Evolutionary conservation across 1,140 invertebrate genomes (phyloP), one percentile per base, ranked within the genome.

Genomic region (Leptopilina boulardi): DNA sequence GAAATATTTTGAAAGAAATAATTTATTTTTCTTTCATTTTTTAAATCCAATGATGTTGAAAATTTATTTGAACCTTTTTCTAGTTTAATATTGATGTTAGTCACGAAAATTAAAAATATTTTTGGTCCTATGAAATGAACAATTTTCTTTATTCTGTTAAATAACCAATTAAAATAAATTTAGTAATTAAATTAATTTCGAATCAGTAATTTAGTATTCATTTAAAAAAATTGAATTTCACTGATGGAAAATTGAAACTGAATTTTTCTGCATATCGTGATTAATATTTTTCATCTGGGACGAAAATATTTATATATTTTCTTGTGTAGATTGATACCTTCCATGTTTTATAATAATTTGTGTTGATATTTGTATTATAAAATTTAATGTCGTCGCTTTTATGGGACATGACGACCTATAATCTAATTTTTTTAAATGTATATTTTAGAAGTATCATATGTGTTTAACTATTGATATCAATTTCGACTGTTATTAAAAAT

Each of bases 211-310:
- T 38, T 9, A 38, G 34, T 38, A 73, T 80, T 66, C 74, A 82
- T 71, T 71, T 1, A 38, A 30, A 73, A 70, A 70, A 70, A 77
- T 26, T 85, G 85, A 83, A 81, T 4, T 51, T 51, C 47, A n/a
- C 47, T 51, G 47, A 18, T 18, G 5, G n/a, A 51, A 51, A n/a
- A 18, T 51, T 51, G 15, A 51, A 18, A 51, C 2, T 51, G 15
- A 18, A 51, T 2, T 18, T 51, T 66, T 66, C 21, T 30, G 59
- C 59, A 66, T 30, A 30, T 30, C 59, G 59, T 66, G 59, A 66
- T 66, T 66, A 66, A 66, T 66, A n/a, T 66, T 66, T 54, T 66
- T 3, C 15, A 26, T 15, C 26, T 66, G 23, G n/a, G 23, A 66
- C 5, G n/a, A 30, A 30, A 30, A 66, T 26, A 66, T 30, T 66